Base-by-base conservation (phyloP, 2,797 vertebrate genomes). In the Pygocentrus nattereri region DNA sequence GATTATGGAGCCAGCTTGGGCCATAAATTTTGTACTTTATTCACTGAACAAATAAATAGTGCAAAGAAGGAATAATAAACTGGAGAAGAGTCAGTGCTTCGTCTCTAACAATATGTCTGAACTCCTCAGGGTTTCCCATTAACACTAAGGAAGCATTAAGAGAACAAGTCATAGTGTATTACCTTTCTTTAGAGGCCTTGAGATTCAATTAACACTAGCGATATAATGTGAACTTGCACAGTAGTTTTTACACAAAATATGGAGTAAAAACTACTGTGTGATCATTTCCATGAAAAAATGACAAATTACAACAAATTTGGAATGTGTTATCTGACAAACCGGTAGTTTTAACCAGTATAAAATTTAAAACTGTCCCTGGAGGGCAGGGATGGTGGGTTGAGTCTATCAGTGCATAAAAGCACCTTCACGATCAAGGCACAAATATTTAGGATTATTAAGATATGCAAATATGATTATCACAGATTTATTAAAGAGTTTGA, bases 11-110 rank as follows among this genome's bases (percentile, higher is more conserved):
- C 69, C 81, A 83, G 69, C 67, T 76, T 67, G 76, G 82, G 78
- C 73, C 64, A 76, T 84, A 76, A 74, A 82, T 80, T 79, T 84
- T 59, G 41, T 73, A 67, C 82, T 84, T 84, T 83, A 80, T 85
- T 86, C 80, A 68, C 74, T 72, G 56, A 74, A 74, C 79, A 88
- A 79, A 87, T 87, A 80, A 82, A 84, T 74, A 80, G 79, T 78
- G 76, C 76, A 62, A 72, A 77, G 49, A 64, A 47, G 78, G 78
- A 83, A 49, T 76, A 78, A 84, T 77, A 72, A 50, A 71, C 64
- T 65, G 81, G 76, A 80, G 71, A 82, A 54, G 61, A 52, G 38
- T 72, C 62, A 69, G 58, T 23, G 44, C 27, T 81, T 59, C 74
- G 61, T 79, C 61, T 80, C 71, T 84, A 78, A 81, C 71, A 82